These are phyloP conservation scores for Vireo altiloquus DNA, from an alignment of 2,113 vertebrate genomes.

Conservation along the genomic window DNA sequence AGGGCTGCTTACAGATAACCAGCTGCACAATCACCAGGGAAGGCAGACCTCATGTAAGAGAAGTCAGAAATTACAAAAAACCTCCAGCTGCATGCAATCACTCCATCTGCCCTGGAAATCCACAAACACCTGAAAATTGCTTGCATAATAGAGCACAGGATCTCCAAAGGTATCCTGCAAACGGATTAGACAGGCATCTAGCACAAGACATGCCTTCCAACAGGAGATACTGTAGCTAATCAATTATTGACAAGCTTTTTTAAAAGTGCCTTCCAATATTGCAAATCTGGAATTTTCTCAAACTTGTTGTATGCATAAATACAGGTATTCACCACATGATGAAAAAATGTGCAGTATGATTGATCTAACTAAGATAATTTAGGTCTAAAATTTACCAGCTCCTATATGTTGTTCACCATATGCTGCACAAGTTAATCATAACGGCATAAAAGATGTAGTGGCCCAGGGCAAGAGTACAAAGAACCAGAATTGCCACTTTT, in stretches of 20 bases:
- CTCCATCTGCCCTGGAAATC: neutral
- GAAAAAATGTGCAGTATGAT: neutral
- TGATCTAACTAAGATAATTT: neutral
- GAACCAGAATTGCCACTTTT: neutral
- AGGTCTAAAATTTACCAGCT: neutral
- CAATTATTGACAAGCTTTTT: neutral
- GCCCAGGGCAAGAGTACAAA: neutral
- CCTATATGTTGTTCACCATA: neutral
- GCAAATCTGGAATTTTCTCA: neutral
- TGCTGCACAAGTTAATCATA: neutral
- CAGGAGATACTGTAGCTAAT: neutral
- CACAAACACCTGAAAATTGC: neutral
- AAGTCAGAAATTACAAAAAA: neutral
- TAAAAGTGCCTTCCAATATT: neutral
- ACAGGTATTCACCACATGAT: neutral
- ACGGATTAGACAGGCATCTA: neutral
- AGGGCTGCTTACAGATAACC: neutral
- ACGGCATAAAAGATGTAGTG: accelerated
- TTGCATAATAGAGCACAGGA: neutral
- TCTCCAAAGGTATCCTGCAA: neutral
- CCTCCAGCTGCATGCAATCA: neutral
- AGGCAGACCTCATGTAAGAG: neutral
- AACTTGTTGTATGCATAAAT: neutral
- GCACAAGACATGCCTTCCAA: neutral
- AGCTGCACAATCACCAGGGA: neutral